Percentiles rank a stretch among this genome's conserved stretches.
These are phyloP conservation scores for Miltochrista miniata DNA, from an alignment of 2,888 invertebrate species.

Conservation along the genomic window DNA sequence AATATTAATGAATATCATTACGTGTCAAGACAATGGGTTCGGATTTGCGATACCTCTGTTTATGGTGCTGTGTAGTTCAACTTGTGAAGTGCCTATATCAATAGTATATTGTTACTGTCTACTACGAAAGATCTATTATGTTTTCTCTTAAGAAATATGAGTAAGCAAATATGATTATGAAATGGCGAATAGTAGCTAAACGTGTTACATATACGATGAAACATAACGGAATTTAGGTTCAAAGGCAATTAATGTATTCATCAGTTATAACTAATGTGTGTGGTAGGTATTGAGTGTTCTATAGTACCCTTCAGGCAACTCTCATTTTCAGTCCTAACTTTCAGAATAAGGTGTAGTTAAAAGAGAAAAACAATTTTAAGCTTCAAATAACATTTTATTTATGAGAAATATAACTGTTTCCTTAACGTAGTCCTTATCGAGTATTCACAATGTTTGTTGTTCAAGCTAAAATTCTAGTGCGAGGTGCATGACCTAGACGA, in stretches of 20 bases:
- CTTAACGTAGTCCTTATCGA: constrained; percentile 30
- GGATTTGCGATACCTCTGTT: constrained; percentile 37
- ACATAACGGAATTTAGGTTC: background rate
- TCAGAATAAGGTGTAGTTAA: too few species aligned
- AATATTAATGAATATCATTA: constrained; percentile 24
- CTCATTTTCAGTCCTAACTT: too few species aligned
- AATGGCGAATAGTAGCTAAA: background rate
- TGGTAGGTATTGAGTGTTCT: too few species aligned
- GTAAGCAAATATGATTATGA: background rate
- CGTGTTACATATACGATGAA: background rate
- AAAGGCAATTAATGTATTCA: background rate
- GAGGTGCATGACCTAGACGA: constrained; percentile 50
- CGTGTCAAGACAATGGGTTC: constrained; percentile 40
- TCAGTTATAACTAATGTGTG: background rate
- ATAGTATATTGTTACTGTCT: constrained; percentile 52
- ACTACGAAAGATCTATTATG: constrained; percentile 44
- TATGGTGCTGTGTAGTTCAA: constrained; percentile 31
- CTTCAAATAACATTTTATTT: constrained; percentile 34
- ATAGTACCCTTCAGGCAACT: too few species aligned
- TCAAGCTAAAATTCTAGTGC: constrained; percentile 52
- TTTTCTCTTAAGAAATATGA: constrained; percentile 16
- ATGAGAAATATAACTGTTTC: constrained; percentile 37
- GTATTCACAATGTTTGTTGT: constrained; percentile 55
- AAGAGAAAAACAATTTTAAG: too few species aligned
- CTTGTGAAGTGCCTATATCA: constrained; percentile 41